phyloP scores from a whole-genome alignment of 2,888 invertebrate species.

The Bibio marci region DNA sequence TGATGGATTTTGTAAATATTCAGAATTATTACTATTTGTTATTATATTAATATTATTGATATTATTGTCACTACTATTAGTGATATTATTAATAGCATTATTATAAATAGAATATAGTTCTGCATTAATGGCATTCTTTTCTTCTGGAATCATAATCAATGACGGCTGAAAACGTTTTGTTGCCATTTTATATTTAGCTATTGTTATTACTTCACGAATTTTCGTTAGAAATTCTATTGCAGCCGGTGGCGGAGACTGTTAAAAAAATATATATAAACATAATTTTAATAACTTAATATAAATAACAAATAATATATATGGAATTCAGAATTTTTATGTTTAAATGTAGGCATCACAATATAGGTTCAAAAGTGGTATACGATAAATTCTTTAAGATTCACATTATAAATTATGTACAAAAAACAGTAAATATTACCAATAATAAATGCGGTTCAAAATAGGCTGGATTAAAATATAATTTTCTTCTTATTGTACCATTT shows the following conservation, averaged over 20 bases:
- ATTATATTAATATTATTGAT: background rate
- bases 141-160: conserved; percentile 66
- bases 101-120: background rate
- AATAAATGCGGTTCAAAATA: conserved; percentile 79
- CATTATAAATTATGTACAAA: too few species aligned
- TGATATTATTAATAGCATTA: conserved; percentile 27
- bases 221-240: conserved; percentile 77
- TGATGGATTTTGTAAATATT: conserved; percentile 25
- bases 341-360: background rate
- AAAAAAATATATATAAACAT: conserved; percentile 16
- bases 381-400: background rate
- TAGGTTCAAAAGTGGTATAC: background rate
- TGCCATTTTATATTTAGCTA: conserved; percentile 78
- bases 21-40: conserved; percentile 30
- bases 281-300: background rate
- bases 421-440: conserved; percentile 37
- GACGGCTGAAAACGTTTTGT: conserved; percentile 64
- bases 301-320: too few species aligned
- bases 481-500: conserved; percentile 54
- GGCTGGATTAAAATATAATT: conserved; percentile 78
- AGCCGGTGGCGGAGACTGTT: conserved; percentile 77
- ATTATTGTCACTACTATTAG: conserved; percentile 20
- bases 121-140: conserved; percentile 19
- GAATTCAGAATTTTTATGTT: background rate
- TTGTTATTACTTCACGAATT: conserved; percentile 77